Percentiles rank a stretch among this genome's conserved stretches.
phyloP scores from a whole-genome alignment of 2,113 vertebrate genomes.

The Phaethornis superciliosus region DNA sequence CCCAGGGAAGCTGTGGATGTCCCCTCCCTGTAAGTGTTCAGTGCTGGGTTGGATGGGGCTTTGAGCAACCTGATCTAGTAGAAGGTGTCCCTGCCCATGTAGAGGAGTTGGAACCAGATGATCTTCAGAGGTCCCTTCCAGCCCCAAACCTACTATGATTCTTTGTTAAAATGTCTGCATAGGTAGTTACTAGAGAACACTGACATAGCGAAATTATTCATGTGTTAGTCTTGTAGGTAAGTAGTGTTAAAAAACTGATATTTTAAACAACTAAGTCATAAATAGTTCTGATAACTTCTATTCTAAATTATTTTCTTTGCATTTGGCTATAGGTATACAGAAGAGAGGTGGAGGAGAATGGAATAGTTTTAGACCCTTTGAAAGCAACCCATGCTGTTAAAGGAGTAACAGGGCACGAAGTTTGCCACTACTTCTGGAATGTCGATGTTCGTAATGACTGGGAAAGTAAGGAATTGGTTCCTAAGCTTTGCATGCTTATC shows the following conservation, averaged over 20 bases:
- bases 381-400: constrained; percentile 93
- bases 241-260: not conserved
- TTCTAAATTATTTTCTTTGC: not conserved
- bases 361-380: constrained; percentile 91
- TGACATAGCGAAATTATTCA: not conserved
- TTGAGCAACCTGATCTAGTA: too few relatives aligned
- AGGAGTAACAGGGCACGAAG: constrained; percentile 92
- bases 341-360: constrained; percentile 95
- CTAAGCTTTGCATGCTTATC: not conserved
- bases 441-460: constrained; percentile 91
- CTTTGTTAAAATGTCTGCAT: not conserved
- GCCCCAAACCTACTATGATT: too few relatives aligned
- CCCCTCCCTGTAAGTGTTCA: too few relatives aligned
- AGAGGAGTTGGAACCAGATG: too few relatives aligned
- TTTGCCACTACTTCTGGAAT: constrained; percentile 96
- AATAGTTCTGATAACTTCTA: not conserved
- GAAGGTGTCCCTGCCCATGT: too few relatives aligned
- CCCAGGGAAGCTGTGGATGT: too few relatives aligned
- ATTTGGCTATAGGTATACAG: constrained; percentile 85
- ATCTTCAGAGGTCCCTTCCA: too few relatives aligned
- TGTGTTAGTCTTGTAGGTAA: not conserved
- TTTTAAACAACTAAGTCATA: not conserved
- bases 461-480: constrained; percentile 85
- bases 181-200: not conserved
- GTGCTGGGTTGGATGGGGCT: too few relatives aligned